phyloP scores from a whole-genome alignment of 2,113 vertebrate species.

The Entomyzon cyanotis region DNA sequence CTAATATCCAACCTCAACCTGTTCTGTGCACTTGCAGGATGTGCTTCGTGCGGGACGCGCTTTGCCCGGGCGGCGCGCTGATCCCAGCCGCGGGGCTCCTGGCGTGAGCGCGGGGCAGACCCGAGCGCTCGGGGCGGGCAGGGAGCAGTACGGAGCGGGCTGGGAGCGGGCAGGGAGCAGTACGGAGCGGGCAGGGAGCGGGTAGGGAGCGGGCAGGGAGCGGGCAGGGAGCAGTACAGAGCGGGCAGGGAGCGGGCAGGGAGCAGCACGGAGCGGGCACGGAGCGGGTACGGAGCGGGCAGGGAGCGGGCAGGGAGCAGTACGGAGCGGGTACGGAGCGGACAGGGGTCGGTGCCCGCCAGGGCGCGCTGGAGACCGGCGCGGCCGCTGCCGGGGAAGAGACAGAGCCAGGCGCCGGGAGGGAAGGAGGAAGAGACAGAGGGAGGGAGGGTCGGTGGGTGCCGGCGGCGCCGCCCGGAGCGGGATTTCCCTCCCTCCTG shows the following conservation, averaged over 20 bases:
- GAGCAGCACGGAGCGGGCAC: too few relatives aligned
- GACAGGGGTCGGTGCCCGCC: neutral
- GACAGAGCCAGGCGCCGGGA: neutral
- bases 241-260: too few relatives aligned
- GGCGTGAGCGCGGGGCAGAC: rapidly evolving
- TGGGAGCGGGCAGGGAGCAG: too few relatives aligned
- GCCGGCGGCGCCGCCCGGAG: neutral
- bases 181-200: too few relatives aligned
- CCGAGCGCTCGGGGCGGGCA: neutral
- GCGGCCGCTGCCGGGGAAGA: neutral
- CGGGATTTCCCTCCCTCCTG: neutral
- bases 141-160: too few relatives aligned
- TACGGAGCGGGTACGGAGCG: too few relatives aligned
- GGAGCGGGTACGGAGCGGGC: too few relatives aligned
- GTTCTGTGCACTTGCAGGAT: too few relatives aligned
- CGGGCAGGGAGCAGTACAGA: too few relatives aligned
- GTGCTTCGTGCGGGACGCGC: too few relatives aligned
- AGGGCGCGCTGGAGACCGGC: slow-evolving; percentile 31
- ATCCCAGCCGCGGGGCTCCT: neutral
- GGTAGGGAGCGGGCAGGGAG: too few relatives aligned
- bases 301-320: too few relatives aligned
- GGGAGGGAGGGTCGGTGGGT: neutral
- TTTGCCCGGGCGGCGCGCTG: rapidly evolving
- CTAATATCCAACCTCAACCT: neutral
- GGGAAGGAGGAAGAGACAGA: neutral